phyloP scores from a whole-genome alignment of 1,140 invertebrate species.

The Calosoma granatense region DNA sequence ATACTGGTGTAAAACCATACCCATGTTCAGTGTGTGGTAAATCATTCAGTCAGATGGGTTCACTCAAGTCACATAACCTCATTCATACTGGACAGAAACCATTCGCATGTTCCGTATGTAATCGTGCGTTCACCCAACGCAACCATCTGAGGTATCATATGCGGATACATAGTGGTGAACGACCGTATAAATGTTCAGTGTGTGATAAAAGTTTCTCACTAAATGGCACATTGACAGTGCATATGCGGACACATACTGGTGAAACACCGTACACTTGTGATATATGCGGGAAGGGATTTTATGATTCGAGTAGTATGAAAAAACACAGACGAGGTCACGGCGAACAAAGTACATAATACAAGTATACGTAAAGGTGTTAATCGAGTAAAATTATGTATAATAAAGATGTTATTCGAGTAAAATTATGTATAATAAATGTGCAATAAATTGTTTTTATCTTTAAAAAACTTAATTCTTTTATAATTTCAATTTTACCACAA shows the following conservation, averaged over 20 bases:
- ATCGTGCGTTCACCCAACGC: conserved; percentile 20
- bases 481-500: too few species aligned
- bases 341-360: neutral
- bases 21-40: conserved; percentile 33
- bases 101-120: conserved; percentile 35
- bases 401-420: too few species aligned
- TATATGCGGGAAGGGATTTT: conserved; percentile 31
- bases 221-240: conserved; percentile 27
- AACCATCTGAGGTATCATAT: conserved; percentile 20
- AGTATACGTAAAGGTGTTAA: too few species aligned
- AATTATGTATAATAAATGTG: too few species aligned
- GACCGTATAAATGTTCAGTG: conserved; percentile 36
- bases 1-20: conserved; percentile 41
- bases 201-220: conserved; percentile 35
- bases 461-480: too few species aligned
- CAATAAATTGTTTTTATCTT: too few species aligned
- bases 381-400: too few species aligned
- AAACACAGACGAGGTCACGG: conserved; percentile 21
- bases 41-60: conserved; percentile 20
- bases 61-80: conserved; percentile 17
- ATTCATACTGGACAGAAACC: conserved; percentile 42
- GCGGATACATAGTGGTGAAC: conserved; percentile 26
- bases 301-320: conserved; percentile 26
- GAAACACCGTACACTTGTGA: conserved; percentile 29
- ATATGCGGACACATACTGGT: conserved; percentile 29